These are phyloP conservation scores for Periparus ater DNA, from an alignment of 2,797 vertebrate species.

Conservation along the genomic window DNA sequence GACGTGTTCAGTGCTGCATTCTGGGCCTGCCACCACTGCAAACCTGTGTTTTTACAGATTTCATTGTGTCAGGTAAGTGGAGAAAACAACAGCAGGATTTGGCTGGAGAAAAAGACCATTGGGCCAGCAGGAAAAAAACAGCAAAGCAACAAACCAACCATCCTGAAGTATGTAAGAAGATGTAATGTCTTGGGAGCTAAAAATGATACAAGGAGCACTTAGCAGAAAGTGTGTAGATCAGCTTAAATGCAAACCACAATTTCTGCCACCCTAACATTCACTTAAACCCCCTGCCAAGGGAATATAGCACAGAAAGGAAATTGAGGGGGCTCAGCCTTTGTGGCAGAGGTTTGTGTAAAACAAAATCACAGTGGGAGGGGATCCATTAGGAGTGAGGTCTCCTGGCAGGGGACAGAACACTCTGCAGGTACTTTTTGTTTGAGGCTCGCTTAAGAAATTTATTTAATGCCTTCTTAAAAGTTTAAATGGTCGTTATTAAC, in stretches of 20 bases:
- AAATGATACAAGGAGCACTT: background rate
- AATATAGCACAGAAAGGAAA: constrained; percentile 9
- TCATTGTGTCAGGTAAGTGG: background rate
- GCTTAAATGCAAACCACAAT: background rate
- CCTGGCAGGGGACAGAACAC: constrained; percentile 35
- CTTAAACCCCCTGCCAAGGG: constrained; percentile 11
- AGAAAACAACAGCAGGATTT: background rate
- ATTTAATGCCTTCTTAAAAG: constrained; percentile 50
- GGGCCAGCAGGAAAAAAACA: background rate
- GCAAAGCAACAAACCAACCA: background rate
- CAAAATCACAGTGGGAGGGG: constrained; percentile 44
- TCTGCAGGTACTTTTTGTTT: constrained; percentile 42
- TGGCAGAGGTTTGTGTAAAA: constrained; percentile 46
- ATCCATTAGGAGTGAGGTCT: constrained; percentile 49
- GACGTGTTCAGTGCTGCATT: background rate
- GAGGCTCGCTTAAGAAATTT: constrained; percentile 47
- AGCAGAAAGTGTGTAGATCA: background rate
- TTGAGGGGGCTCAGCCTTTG: constrained; percentile 46
- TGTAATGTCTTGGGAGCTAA: background rate
- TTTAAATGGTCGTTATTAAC: constrained; percentile 65
- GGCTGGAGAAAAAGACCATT: background rate
- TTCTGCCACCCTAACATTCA: constrained; percentile 2
- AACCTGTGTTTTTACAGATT: background rate
- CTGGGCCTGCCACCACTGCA: background rate
- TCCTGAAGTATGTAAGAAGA: background rate